phyloP scores from a whole-genome alignment of 2,888 invertebrate species.

The Drosophila multiciliata region DNA sequence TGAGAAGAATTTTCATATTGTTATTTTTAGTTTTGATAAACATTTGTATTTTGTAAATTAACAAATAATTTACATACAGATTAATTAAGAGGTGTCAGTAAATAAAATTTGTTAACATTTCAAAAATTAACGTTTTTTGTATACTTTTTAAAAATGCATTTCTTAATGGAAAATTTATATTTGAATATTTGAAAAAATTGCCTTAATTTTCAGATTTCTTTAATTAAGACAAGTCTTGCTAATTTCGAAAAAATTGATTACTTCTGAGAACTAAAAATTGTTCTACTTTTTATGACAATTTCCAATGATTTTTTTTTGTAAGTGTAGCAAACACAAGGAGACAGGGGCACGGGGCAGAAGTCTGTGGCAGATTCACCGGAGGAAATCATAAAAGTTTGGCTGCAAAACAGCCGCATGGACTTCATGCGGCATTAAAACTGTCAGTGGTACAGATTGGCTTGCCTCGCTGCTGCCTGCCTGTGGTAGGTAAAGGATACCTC shows the following conservation, averaged over 20 bases:
- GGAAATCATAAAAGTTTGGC: conserved; percentile 71
- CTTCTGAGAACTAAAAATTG: neutral
- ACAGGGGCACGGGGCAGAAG: neutral
- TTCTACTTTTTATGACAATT: neutral
- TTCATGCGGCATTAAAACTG: conserved; percentile 83
- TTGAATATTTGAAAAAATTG: neutral
- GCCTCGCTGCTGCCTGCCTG: conserved; percentile 37
- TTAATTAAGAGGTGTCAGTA: neutral
- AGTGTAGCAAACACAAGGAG: conserved; percentile 26
- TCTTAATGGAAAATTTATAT: neutral
- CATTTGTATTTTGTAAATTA: neutral
- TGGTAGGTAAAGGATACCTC: conserved; percentile 78
- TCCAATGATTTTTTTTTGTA: neutral
- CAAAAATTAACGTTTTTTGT: neutral
- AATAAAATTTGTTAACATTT: neutral
- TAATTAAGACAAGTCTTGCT: neutral
- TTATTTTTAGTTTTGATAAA: neutral
- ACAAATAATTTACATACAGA: neutral
- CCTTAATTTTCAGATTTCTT: neutral
- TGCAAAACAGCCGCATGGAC: conserved; percentile 55
- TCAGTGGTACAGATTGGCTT: conserved; percentile 75
- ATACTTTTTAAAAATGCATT: neutral
- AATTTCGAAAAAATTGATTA: neutral
- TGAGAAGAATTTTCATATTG: neutral
- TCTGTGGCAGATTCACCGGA: conserved; percentile 5